phyloP scores from a whole-genome alignment of 2,113 vertebrate genomes.

The Myrmecobius fasciatus region DNA sequence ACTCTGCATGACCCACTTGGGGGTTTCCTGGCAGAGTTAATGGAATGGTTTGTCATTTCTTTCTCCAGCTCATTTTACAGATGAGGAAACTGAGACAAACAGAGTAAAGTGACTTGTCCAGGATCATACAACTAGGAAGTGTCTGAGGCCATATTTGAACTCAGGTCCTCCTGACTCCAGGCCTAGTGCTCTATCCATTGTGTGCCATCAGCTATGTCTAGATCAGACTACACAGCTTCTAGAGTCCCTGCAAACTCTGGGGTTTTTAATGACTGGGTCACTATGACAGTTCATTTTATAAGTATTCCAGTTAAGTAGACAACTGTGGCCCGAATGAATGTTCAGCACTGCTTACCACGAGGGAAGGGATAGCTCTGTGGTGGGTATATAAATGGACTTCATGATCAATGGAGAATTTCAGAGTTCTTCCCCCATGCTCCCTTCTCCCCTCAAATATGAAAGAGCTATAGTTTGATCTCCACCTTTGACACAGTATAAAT shows the following conservation, averaged over 20 bases:
- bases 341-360: conserved; percentile 42
- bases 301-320: neutral
- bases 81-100: neutral
- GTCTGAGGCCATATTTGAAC: neutral
- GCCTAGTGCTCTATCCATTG: neutral
- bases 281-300: conserved; percentile 33
- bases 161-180: neutral
- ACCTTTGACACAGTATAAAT: conserved; percentile 69
- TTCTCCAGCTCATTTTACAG: neutral
- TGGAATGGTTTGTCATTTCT: neutral
- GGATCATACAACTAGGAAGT: neutral
- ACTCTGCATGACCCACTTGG: neutral
- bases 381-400: conserved; percentile 53
- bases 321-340: conserved; percentile 33
- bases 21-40: neutral
- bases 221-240: neutral
- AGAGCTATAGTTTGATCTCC: conserved; percentile 62
- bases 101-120: neutral
- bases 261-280: neutral
- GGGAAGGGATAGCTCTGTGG: conserved; percentile 9
- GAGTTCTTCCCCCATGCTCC: conserved; percentile 23
- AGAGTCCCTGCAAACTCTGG: neutral
- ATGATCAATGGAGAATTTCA: conserved; percentile 52
- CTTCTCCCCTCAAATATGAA: conserved; percentile 54
- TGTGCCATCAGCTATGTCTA: neutral